Evolutionary conservation across 2,797 vertebrate species (phyloP), one percentile per base, ranked within the genome.

Genomic region (Zalophus californianus): DNA sequence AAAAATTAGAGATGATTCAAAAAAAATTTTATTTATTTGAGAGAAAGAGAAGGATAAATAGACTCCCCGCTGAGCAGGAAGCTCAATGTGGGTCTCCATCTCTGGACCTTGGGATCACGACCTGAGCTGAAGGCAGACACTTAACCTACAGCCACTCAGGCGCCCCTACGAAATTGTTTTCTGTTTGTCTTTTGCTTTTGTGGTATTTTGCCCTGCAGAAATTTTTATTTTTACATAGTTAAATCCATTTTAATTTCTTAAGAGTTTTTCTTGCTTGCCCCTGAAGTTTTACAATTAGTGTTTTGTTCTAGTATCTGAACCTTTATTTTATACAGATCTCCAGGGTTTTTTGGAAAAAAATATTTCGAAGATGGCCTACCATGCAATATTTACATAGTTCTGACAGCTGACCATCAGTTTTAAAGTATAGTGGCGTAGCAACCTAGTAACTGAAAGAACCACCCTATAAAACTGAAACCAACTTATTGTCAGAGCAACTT

Each of bases 191-290:
- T 94, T 68, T 50, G 50, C 35, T 56, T 90, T 77, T 44, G 5
- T 75, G 38, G 20, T 79, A 54, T 25, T 82, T 5, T 89, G 66
- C 88, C 52, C 77, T 77, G 20, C n/a, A 52, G n/a, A 91, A 89
- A 23, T 41, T 70, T 89, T 79, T 50, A 84, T 41, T 94, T 85
- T 90, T 54, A 79, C 13, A 52, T 32, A 66, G 52, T 70, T 50
- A 80, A 50, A 70, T 52, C 56, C 25, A 84, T 44, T 91, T 92
- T 52, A 48, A 83, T 73, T 93, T 92, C 73, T 75, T 87, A 87
- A 88, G 50, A 84, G 48, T 60, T 64, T n/a, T 85, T 72, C 50
- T 64, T 95, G 41, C 58, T 78, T 87, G 87, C 64, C 4, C 21
- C 16, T 75, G 12, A 84, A 64, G 52, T 84, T 92, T 88, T 83